Base-by-base conservation (phyloP, 2,797 vertebrate species). In the Setipinna tenuifilis region DNA sequence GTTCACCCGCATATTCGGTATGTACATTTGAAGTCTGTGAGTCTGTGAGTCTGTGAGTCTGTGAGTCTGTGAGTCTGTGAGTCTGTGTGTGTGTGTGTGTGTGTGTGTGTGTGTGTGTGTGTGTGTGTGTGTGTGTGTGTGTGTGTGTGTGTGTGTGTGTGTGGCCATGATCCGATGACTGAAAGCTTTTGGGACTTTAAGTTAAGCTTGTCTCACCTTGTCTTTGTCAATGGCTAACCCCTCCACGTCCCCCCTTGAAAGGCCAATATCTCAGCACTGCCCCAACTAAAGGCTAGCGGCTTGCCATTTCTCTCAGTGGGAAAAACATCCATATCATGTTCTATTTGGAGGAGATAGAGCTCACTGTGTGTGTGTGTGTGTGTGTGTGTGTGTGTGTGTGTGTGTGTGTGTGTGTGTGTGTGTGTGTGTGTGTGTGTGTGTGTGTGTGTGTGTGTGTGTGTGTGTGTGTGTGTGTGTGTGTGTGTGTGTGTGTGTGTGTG, bases 1-100 rank as follows among this genome's bases (percentile, higher is more conserved):
- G 95, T 90, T 96, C 95, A 87, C 95, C 95, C 89, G 95, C 95
- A 89, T 96, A 95, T 95, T 96, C 95, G 88, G 95, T 96, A 94
- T 90, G 93, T 95, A 61, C 2, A 25, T 41, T 78, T 6, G 35
- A 23, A 91, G 87, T 92, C 86, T 89, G 87, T 88, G 84, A 23
- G 23, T 25, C 9, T 65, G 61, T 65, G n/a, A 10, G 23, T 16
- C 12, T 71, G 62, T n/a, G n/a, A n/a, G n/a, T n/a, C n/a, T n/a
- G n/a, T n/a, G n/a, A n/a, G n/a, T n/a, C n/a, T n/a, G 35, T 2
- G 35, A n/a, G n/a, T n/a, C n/a, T 59, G 21, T 21, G 6, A n/a
- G n/a, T n/a, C n/a, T n/a, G 3, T 16, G 14, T 10, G 50, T 41
- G 35, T 5, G 35, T 41, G 35, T 5, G 35, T 41, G 35, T 5